Percentiles rank a stretch among this genome's conserved stretches.
phyloP scores from a whole-genome alignment of 2,888 invertebrate species.

The Lithophane leautieri region DNA sequence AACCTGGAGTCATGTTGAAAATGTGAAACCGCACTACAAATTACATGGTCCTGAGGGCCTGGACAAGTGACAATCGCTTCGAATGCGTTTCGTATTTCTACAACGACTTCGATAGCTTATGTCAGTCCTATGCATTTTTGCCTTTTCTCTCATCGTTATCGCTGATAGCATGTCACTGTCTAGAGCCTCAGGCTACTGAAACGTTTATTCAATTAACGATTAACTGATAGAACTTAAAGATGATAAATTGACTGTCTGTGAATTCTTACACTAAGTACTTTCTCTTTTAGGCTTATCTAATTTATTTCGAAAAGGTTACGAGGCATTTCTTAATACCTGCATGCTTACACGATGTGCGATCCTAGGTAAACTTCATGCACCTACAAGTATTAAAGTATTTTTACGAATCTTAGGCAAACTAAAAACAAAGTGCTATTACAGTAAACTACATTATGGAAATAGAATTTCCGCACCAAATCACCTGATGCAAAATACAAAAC shows the following conservation, averaged over 20 bases:
- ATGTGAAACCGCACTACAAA: not conserved
- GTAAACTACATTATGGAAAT: conserved; percentile 23
- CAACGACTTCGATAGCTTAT: too few species aligned
- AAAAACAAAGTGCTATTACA: not conserved
- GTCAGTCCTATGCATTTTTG: too few species aligned
- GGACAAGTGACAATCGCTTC: too few species aligned
- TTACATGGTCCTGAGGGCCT: not conserved
- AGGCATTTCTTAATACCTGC: not conserved
- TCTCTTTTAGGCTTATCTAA: not conserved
- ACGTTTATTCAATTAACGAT: not conserved
- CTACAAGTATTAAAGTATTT: not conserved
- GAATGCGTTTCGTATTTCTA: too few species aligned
- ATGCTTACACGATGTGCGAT: not conserved
- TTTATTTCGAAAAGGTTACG: not conserved
- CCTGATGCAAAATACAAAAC: conserved; percentile 30
- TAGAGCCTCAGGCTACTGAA: not conserved
- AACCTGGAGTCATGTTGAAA: not conserved
- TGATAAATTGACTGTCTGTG: not conserved
- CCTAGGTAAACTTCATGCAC: conserved; percentile 1
- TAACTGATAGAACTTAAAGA: not conserved
- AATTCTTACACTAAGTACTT: not conserved
- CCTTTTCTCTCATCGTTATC: too few species aligned
- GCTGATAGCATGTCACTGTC: too few species aligned
- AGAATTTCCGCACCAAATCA: conserved; percentile 9
- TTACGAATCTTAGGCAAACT: conserved; percentile 15